Base-by-base conservation (phyloP, 2,113 vertebrate species). In the Alethe castanea region DNA sequence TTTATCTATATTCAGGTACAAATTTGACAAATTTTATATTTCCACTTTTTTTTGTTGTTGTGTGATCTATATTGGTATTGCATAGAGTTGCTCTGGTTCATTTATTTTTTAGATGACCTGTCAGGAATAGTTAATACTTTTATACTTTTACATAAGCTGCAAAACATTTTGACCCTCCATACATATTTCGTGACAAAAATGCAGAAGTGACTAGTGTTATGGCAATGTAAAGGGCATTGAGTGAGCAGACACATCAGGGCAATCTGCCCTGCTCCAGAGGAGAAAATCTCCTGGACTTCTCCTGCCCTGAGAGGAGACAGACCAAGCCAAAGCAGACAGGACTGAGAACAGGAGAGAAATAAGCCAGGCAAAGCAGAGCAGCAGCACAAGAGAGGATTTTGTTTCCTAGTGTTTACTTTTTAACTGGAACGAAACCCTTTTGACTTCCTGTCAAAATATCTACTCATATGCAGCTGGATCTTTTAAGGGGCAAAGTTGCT, bases 381-480 rank as follows among this genome's bases (percentile, higher is more conserved):
- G 23, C 66, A 66, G 16, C 26, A 42, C 5, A 22, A 67, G 45
- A 71, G 54, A 22, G n/a, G 19, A 25, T 81, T 94, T 90, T 40
- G 29, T 61, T 77, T 88, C 36, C 72, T 52, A 12, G 10, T 67
- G 25, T 80, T 96, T 94, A 53, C 59, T 82, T 88, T 81, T 64
- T 81, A 47, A 67, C 28, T 57, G 45, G n/a, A 78, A 50, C 50
- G n/a, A 81, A 60, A 72, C 28, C 44, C 70, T 91, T 76, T 53
- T 86, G 64, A 78, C 65, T 95, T 88, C 57, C 53, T 78, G 38
- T 81, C 67, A 86, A 87, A 95, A 65, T 40, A 38, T 31, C 71
- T 91, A 76, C 59, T 62, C 60, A 71, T 66, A 44, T 61, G 72
- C 48, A 79, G 40, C 45, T 86, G 80, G 73, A 38, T 52, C 33